phyloP scores from a whole-genome alignment of 2,113 vertebrate genomes.

The Hoplias malabaricus region DNA sequence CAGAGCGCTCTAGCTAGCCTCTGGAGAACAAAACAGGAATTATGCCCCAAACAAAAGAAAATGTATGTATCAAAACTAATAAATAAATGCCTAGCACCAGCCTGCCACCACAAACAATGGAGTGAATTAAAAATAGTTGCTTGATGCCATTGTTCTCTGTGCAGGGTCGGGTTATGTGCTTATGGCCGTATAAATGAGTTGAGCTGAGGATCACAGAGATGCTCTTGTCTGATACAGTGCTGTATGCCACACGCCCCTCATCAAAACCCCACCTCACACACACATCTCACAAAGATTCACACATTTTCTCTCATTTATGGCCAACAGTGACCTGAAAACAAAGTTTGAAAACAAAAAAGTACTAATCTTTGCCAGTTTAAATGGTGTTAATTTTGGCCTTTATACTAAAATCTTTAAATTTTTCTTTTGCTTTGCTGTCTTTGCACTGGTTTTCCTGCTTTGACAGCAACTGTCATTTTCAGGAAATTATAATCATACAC shows the following conservation, averaged over 20 bases:
- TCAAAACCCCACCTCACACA: slow-evolving; percentile 15
- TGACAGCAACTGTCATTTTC: too few relatives aligned
- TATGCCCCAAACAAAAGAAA: slow-evolving; percentile 57
- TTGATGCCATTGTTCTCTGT: slow-evolving; percentile 59
- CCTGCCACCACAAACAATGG: slow-evolving; percentile 52
- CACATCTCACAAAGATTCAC: slow-evolving; percentile 6
- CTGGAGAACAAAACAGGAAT: slow-evolving; percentile 64
- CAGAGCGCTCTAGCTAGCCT: slow-evolving; percentile 57
- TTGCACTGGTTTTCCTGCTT: too few relatives aligned
- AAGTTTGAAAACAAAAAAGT: neutral
- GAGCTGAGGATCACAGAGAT: slow-evolving; percentile 37
- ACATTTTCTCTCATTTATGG: neutral
- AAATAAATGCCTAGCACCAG: slow-evolving; percentile 55
- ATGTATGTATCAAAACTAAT: slow-evolving; percentile 62
- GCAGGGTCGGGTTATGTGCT: slow-evolving; percentile 47
- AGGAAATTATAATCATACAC: too few relatives aligned
- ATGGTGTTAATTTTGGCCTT: neutral
- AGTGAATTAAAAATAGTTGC: slow-evolving; percentile 49
- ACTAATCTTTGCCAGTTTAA: neutral
- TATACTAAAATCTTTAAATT: neutral
- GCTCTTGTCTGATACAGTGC: slow-evolving; percentile 51
- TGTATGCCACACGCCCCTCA: too few relatives aligned
- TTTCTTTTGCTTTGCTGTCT: neutral
- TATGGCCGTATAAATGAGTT: slow-evolving; percentile 46
- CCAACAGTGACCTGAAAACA: neutral